A percentile compares a stretch with the other conserved stretches of the same genome.
Conservation (phyloP, 1,140 invertebrate genomes). For the Helicoverpa zea region DNA sequence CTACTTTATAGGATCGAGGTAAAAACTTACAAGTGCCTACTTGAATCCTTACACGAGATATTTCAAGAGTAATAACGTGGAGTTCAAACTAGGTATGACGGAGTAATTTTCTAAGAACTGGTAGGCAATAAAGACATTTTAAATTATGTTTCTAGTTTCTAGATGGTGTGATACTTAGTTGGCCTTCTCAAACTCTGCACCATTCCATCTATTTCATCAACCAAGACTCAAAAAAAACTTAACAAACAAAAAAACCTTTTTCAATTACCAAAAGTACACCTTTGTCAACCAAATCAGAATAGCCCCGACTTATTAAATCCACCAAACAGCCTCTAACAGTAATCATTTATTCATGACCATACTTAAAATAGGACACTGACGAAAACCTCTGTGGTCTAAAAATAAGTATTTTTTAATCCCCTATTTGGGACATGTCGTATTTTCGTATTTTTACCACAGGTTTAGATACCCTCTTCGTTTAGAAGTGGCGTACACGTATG, state of each 20-base stretch:
- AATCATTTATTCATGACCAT: slow-evolving; percentile 9
- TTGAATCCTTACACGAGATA: not conserved
- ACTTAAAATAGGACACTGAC: not conserved
- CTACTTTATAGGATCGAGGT: not conserved
- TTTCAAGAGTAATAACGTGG: not conserved
- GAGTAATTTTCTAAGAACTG: too few species aligned
- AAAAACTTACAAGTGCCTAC: not conserved
- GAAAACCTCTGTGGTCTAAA: not conserved
- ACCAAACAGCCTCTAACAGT: not conserved
- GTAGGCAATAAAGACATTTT: too few species aligned
- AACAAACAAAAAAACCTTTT: too few species aligned
- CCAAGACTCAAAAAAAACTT: too few species aligned
- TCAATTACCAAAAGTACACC: too few species aligned
- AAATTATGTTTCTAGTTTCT: too few species aligned
- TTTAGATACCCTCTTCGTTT: not conserved
- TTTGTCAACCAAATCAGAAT: too few species aligned
- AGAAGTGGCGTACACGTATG: not conserved
- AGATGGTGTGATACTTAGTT: too few species aligned
- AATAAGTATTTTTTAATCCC: not conserved
- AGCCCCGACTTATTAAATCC: not conserved
- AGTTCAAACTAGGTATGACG: not conserved
- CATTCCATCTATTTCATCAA: too few species aligned
- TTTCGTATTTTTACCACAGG: too few species aligned
- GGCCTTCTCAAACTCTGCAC: too few species aligned
- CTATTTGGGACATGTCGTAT: not conserved